phyloP scores from a whole-genome alignment of 2,797 vertebrate species.

The Accipiter fasciatus region DNA sequence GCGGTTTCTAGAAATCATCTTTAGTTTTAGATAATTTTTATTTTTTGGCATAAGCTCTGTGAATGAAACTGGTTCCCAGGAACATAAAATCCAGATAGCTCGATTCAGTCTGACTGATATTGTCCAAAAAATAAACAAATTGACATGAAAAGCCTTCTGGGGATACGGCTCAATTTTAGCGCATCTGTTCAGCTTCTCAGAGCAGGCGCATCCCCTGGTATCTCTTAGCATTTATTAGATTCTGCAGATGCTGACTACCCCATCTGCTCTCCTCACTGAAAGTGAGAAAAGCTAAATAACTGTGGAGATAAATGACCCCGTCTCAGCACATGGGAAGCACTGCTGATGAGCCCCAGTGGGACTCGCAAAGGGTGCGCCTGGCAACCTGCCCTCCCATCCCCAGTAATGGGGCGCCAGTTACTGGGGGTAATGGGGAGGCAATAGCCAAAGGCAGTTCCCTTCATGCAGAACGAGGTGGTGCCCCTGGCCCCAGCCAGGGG shows the following conservation, averaged over 20 bases:
- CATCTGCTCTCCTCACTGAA: not conserved
- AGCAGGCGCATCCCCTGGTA: not conserved
- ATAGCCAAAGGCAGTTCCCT: not conserved
- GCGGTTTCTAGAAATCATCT: not conserved
- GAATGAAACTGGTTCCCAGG: conserved; percentile 39
- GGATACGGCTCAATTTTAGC: conserved; percentile 31
- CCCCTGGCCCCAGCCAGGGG: too few relatives aligned
- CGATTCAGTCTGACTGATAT: conserved; percentile 28
- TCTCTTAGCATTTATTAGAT: not conserved
- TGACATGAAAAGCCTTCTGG: conserved; percentile 1
- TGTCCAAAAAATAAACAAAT: conserved; percentile 57
- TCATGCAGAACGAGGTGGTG: not conserved
- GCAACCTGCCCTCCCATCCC: not conserved
- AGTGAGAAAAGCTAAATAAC: not conserved
- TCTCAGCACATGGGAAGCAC: rapidly evolving
- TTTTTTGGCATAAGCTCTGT: conserved; percentile 29
- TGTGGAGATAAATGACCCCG: rapidly evolving
- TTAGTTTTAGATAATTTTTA: conserved; percentile 9
- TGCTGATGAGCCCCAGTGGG: rapidly evolving
- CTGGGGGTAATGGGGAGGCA: too few relatives aligned
- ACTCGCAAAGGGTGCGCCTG: rapidly evolving
- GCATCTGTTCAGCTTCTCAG: conserved; percentile 51
- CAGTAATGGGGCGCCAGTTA: not conserved
- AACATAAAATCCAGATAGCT: conserved; percentile 42
- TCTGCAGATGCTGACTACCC: not conserved